Conservation (phyloP, 2,113 vertebrate genomes). For the Psettodes erumei region DNA sequence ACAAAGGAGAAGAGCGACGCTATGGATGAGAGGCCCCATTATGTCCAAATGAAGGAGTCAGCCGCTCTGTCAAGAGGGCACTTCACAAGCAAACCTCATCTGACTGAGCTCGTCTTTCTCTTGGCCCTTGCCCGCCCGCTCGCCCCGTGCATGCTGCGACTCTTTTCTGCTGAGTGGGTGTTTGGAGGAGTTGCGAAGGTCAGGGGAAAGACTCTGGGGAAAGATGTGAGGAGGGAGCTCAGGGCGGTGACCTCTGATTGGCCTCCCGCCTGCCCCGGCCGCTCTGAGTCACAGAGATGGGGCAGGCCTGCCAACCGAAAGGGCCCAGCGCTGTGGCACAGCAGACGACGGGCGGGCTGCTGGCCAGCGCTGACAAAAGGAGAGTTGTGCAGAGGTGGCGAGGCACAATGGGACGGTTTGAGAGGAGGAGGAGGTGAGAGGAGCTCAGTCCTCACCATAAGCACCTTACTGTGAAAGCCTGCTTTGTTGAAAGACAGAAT, state of each 20-base stretch:
- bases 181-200: conserved; percentile 73
- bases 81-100: conserved; percentile 65
- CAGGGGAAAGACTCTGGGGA: conserved; percentile 56
- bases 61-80: conserved; percentile 60
- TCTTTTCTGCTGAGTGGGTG: conserved; percentile 79
- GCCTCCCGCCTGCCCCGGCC: conserved; percentile 55
- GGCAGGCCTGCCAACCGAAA: conserved; percentile 46
- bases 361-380: conserved; percentile 69
- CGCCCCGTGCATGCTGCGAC: conserved; percentile 20
- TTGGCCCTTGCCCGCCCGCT: conserved; percentile 25
- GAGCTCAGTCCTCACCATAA: conserved; percentile 48
- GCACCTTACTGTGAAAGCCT: conserved; percentile 65
- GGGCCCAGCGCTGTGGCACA: conserved; percentile 38
- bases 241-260: conserved; percentile 73
- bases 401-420: conserved; percentile 75
- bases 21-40: conserved; percentile 78
- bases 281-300: conserved; percentile 76
- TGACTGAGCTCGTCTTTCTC: conserved; percentile 59
- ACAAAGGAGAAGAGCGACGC: conserved; percentile 57
- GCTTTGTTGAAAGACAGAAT: conserved; percentile 48
- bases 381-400: conserved; percentile 72
- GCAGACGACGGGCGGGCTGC: conserved; percentile 56
- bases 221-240: conserved; percentile 47
- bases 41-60: conserved; percentile 77
- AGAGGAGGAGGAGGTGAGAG: conserved; percentile 72